These are phyloP conservation scores for Sphenopsis melanotis DNA, from an alignment of 2,797 vertebrate genomes.

Conservation along the genomic window DNA sequence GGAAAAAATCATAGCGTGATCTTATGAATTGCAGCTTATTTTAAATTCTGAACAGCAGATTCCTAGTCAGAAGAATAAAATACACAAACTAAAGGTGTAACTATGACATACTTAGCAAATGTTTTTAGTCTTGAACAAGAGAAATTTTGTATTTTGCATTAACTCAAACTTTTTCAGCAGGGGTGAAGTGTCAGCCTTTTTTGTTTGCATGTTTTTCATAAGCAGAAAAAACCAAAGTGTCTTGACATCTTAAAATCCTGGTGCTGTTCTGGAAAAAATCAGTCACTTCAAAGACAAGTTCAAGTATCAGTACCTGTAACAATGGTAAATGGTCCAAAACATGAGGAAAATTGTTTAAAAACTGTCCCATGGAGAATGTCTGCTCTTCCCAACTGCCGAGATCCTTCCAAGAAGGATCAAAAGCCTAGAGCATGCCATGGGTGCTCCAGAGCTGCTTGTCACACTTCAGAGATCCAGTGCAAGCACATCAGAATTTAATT, in stretches of 20 bases:
- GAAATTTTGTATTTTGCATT: neutral
- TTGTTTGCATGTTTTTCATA: neutral
- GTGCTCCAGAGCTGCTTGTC: neutral
- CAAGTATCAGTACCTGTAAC: neutral
- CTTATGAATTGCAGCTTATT: neutral
- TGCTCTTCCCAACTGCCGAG: neutral
- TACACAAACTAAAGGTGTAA: neutral
- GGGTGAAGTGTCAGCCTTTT: neutral
- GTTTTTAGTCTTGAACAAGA: neutral
- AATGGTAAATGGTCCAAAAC: neutral
- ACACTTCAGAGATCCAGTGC: neutral
- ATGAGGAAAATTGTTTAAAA: neutral
- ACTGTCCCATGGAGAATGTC: neutral
- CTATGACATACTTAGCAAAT: neutral
- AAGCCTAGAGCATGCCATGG: accelerated
- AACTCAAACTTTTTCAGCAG: neutral
- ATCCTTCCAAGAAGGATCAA: neutral
- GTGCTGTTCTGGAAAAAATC: neutral
- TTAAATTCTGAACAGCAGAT: neutral
- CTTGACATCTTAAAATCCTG: neutral
- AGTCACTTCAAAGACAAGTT: neutral
- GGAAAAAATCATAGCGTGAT: accelerated
- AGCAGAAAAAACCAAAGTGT: neutral
- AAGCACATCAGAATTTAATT: neutral
- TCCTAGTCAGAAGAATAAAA: neutral